Conservation (phyloP, 2,113 vertebrate species). For the Bambusicola thoracicus region DNA sequence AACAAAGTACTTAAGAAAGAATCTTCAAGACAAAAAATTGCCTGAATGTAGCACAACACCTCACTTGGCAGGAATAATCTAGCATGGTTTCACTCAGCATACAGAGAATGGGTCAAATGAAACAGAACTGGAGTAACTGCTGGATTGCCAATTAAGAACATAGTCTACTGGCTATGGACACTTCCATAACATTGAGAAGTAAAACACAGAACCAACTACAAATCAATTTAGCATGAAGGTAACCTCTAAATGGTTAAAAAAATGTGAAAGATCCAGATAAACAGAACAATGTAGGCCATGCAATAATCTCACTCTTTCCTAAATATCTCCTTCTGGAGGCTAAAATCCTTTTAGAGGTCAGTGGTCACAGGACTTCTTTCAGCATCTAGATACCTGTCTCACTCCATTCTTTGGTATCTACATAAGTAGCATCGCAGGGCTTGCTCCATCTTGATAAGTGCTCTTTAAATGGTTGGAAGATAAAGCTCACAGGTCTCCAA, state of each 20-base stretch:
- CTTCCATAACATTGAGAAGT: neutral
- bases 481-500: fast-evolving
- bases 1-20: fast-evolving
- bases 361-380: neutral
- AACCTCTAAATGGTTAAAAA: neutral
- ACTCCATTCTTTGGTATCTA: neutral
- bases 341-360: neutral
- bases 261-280: neutral
- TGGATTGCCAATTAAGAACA: neutral
- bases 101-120: fast-evolving
- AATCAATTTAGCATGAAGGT: neutral
- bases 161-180: neutral
- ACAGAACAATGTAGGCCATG: neutral
- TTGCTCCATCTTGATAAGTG: fast-evolving
- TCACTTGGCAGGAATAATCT: neutral
- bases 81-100: neutral
- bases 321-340: neutral
- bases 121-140: neutral
- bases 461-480: neutral
- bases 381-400: neutral
- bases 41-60: fast-evolving
- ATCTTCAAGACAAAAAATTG: neutral
- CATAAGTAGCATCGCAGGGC: fast-evolving
- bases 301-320: neutral
- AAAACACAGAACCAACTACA: neutral